Percentiles rank a stretch among this genome's conserved stretches.
Evolutionary conservation across 1,140 invertebrate genomes (phyloP).

Genomic region (Littorina saxatilis): DNA sequence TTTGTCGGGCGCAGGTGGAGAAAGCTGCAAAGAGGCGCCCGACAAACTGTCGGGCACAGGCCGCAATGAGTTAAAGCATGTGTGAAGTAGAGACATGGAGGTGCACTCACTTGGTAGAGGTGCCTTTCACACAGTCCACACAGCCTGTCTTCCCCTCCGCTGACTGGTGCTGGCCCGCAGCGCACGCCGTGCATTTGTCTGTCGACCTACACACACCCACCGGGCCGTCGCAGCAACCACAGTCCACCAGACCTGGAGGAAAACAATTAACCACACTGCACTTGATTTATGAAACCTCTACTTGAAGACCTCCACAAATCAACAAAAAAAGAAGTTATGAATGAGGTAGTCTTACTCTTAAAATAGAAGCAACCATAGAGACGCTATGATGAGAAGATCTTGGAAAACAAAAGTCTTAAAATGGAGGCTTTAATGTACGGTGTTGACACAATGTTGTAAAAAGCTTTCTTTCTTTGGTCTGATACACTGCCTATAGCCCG

Average conservation of each 20-base stretch:
- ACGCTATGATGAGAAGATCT: too few species aligned
- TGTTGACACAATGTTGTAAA: too few species aligned
- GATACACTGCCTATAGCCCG: too few species aligned
- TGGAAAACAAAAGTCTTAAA: too few species aligned
- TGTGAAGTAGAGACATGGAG: too few species aligned
- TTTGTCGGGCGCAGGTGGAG: too few species aligned
- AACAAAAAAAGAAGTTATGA: not conserved
- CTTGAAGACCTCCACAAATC: not conserved
- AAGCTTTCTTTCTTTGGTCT: too few species aligned
- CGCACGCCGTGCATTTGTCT: not conserved
- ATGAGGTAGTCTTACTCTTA: not conserved
- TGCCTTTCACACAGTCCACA: not conserved
- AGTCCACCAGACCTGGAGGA: not conserved
- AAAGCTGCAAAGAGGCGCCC: too few species aligned
- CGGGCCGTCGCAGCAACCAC: not conserved
- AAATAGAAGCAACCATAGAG: too few species aligned
- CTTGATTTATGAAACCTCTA: not conserved
- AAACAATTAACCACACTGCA: not conserved
- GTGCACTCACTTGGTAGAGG: slow-evolving; percentile 26
- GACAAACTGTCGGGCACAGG: too few species aligned
- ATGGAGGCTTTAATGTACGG: too few species aligned
- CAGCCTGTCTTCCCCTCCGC: not conserved
- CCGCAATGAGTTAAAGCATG: too few species aligned
- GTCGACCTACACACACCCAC: not conserved
- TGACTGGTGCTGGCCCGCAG: slow-evolving; percentile 8